These are phyloP conservation scores for Andricus grossulariae DNA, from an alignment of 1,140 invertebrate genomes.

Conservation along the genomic window DNA sequence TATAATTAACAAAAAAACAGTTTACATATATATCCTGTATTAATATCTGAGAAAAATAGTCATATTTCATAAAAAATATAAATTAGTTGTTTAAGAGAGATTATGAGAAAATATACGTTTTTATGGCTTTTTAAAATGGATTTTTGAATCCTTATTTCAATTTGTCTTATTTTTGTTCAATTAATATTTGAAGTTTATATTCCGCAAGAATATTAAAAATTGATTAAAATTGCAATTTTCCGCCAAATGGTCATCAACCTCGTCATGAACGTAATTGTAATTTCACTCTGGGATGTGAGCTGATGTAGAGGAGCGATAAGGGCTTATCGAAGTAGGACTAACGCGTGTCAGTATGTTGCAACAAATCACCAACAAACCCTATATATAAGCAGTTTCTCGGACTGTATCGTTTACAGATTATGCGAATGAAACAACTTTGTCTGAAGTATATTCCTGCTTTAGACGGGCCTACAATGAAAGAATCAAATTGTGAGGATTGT, in stretches of 20 bases:
- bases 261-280: background rate
- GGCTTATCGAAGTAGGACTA: conserved; percentile 29
- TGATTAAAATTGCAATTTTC: conserved; percentile 12
- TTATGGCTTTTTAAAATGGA: no score
- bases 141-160: no score
- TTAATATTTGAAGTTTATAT: background rate
- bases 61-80: no score
- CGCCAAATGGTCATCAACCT: conserved; percentile 2
- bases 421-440: background rate
- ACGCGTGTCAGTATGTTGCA: background rate
- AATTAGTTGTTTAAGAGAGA: no score
- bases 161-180: background rate
- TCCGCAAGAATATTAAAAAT: background rate
- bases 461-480: background rate
- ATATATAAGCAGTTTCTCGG: conserved; percentile 1
- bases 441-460: background rate
- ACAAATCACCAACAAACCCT: background rate
- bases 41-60: no score
- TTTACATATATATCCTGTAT: no score
- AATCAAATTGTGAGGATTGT: background rate
- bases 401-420: background rate
- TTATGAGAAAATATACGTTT: no score
- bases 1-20: no score
- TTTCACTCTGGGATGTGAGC: conserved; percentile 13
- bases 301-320: conserved; percentile 12